phyloP scores from a whole-genome alignment of 2,113 vertebrate genomes.

The Motacilla tschutschensis region DNA sequence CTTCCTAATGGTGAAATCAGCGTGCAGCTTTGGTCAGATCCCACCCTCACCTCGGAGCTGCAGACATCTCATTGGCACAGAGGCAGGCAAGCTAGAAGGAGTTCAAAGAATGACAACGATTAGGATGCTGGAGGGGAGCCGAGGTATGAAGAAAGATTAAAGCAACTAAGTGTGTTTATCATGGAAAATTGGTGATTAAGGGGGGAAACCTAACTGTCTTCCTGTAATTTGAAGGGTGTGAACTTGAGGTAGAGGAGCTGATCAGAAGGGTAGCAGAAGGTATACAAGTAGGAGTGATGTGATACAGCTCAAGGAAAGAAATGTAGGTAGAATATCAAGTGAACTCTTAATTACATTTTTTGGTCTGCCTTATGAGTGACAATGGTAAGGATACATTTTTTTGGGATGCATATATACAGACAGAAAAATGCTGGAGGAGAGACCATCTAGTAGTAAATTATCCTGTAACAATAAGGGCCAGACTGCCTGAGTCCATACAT shows the following conservation, averaged over 20 bases:
- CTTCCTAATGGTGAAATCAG: conserved; percentile 16
- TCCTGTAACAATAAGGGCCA: neutral
- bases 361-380: neutral
- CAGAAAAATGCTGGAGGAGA: neutral
- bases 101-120: neutral
- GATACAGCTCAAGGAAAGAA: neutral
- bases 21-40: neutral
- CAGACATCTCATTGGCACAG: neutral
- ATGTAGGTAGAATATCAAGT: neutral
- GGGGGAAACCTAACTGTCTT: neutral
- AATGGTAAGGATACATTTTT: neutral
- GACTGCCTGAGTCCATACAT: neutral
- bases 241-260: neutral
- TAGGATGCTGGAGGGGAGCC: neutral
- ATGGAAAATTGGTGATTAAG: neutral
- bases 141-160: conserved; percentile 5
- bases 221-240: conserved; percentile 5
- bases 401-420: neutral
- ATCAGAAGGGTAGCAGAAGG: neutral
- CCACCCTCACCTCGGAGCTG: neutral
- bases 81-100: neutral
- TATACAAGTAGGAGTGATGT: neutral
- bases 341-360: neutral
- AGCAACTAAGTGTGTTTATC: neutral
- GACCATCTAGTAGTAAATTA: neutral